These are phyloP conservation scores for Mayetiola destructor DNA, from an alignment of 2,888 invertebrate species.

Conservation along the genomic window DNA sequence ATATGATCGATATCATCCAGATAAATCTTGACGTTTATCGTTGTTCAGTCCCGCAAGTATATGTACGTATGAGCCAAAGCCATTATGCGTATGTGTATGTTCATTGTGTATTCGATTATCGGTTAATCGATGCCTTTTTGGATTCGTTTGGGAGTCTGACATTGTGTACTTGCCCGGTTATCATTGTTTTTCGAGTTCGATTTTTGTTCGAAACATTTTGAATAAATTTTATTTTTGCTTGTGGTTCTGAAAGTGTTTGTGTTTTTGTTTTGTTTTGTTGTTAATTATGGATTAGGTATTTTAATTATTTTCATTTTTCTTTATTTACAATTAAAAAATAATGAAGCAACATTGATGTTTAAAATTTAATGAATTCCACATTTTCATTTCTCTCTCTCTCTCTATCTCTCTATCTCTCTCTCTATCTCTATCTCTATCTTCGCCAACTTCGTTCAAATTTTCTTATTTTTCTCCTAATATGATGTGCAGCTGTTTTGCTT, in stretches of 20 bases:
- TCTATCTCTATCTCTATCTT: neutral
- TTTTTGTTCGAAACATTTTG: too few species aligned
- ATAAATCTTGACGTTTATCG: too few species aligned
- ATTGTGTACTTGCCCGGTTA: too few species aligned
- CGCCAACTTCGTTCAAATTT: slow-evolving; percentile 12
- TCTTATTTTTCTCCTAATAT: neutral
- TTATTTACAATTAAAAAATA: slow-evolving; percentile 15
- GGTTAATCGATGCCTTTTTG: too few species aligned
- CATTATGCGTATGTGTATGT: too few species aligned
- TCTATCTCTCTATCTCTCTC: neutral
- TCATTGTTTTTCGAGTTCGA: neutral
- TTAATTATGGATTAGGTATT: slow-evolving; percentile 8
- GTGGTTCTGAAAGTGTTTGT: too few species aligned
- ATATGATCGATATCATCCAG: too few species aligned
- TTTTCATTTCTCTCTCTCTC: neutral
- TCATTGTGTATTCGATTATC: too few species aligned
- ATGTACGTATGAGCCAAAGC: too few species aligned
- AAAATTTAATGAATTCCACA: neutral
- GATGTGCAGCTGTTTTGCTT: neutral
- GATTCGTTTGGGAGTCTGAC: too few species aligned
- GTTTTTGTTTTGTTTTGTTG: slow-evolving; percentile 1
- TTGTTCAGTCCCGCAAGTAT: too few species aligned
- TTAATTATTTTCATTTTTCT: neutral
- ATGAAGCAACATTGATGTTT: slow-evolving; percentile 21
- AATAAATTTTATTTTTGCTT: too few species aligned